phyloP scores from a whole-genome alignment of 2,113 vertebrate genomes.

The Poecilia latipinna region DNA sequence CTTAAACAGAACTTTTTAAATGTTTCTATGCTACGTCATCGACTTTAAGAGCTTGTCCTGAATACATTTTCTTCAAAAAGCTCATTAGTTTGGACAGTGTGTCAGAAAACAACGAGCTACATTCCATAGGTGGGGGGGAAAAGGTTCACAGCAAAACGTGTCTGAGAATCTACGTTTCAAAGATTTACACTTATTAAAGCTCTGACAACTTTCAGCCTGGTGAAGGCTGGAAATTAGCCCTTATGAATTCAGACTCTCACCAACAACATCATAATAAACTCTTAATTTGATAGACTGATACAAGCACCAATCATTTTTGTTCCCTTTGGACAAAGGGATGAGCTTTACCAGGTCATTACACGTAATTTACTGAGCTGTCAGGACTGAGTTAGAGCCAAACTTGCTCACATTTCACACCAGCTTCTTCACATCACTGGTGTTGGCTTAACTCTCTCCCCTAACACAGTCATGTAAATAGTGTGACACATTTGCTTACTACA shows the following conservation, averaged over 20 bases:
- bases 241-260: background rate
- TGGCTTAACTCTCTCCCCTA: constrained; percentile 9
- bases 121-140: background rate
- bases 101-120: background rate
- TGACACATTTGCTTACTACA: background rate
- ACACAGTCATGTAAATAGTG: background rate
- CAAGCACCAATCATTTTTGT: constrained; percentile 1
- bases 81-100: background rate
- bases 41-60: background rate
- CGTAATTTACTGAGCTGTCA: constrained; percentile 57
- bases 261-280: background rate
- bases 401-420: constrained; percentile 32
- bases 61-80: background rate
- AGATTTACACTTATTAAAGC: background rate
- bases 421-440: constrained; percentile 18
- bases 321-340: background rate
- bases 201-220: background rate
- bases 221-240: background rate
- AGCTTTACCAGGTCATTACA: constrained; percentile 44
- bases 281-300: background rate
- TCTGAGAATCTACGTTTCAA: background rate
- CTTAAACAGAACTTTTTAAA: background rate
- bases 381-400: constrained; percentile 13
- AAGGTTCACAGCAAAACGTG: background rate
- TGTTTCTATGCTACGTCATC: background rate